Evolutionary conservation across 2,113 vertebrate genomes (phyloP).

Genomic region (Pseudolaguvia tuberculata): DNA sequence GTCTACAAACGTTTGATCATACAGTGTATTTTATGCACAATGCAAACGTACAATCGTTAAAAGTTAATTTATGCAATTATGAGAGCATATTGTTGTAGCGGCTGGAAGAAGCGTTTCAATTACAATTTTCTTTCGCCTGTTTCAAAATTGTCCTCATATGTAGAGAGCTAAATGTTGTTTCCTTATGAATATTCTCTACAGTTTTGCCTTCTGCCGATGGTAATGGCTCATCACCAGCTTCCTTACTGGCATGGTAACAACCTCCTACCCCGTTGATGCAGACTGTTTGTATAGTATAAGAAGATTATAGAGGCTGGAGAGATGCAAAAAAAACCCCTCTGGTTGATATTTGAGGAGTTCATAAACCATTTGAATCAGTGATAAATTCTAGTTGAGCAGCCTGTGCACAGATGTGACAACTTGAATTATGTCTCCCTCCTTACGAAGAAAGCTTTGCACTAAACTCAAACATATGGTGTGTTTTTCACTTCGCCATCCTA

Average conservation of each 20-base stretch:
- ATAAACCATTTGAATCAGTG: slow-evolving; percentile 86
- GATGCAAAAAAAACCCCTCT: slow-evolving; percentile 54
- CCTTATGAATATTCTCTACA: slow-evolving; percentile 34
- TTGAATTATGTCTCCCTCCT: slow-evolving; percentile 85
- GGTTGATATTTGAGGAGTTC: slow-evolving; percentile 82
- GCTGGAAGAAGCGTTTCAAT: background rate
- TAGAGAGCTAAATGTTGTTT: slow-evolving; percentile 18
- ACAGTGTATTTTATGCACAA: too few species aligned
- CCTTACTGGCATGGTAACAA: slow-evolving; percentile 48
- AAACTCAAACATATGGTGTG: slow-evolving; percentile 85
- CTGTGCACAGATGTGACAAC: slow-evolving; percentile 87
- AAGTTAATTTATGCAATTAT: background rate
- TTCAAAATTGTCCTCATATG: slow-evolving; percentile 31
- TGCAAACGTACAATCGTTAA: background rate
- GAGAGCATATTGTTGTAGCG: slow-evolving; percentile 3
- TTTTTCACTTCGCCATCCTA: slow-evolving; percentile 73
- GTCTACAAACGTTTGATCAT: too few species aligned
- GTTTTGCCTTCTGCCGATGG: slow-evolving; percentile 48
- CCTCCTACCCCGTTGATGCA: slow-evolving; percentile 51
- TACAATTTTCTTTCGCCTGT: background rate
- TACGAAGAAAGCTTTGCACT: slow-evolving; percentile 83
- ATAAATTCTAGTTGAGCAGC: slow-evolving; percentile 86
- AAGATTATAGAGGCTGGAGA: slow-evolving; percentile 61
- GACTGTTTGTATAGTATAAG: slow-evolving; percentile 60
- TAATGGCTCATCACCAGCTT: slow-evolving; percentile 56